A percentile compares a stretch with the other conserved stretches of the same genome.
Conservation (phyloP, 2,113 vertebrate species). For the Pollimyrus isidori region DNA sequence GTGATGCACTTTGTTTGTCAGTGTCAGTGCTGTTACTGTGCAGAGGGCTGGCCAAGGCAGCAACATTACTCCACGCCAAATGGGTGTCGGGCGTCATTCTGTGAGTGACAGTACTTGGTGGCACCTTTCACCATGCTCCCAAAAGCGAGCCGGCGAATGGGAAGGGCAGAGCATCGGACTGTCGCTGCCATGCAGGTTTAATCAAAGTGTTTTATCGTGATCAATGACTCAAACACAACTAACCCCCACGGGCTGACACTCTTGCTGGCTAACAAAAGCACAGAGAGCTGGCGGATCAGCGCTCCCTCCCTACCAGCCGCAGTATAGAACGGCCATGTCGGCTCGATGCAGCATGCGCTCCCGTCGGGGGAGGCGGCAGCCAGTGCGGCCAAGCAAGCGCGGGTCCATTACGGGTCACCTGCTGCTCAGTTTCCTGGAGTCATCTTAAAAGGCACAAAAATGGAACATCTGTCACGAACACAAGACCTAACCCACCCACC, state of each 20-base stretch:
- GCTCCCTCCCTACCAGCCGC: not conserved
- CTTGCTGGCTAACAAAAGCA: not conserved
- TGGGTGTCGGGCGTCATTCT: not conserved
- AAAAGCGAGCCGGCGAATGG: not conserved
- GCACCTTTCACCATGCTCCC: not conserved
- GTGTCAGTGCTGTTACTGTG: not conserved
- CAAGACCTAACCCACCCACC: not conserved
- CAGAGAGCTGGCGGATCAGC: not conserved
- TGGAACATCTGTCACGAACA: not conserved
- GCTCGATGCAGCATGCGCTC: not conserved
- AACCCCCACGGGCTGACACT: not conserved
- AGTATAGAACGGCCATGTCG: not conserved
- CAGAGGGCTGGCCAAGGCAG: not conserved
- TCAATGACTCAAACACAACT: constrained; percentile 3
- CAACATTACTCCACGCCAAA: not conserved
- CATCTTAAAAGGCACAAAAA: not conserved
- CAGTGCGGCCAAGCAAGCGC: not conserved
- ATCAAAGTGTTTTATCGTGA: constrained; percentile 16
- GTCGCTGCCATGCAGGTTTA: constrained; percentile 1
- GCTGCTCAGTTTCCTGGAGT: not conserved
- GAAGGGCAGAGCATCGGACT: not conserved
- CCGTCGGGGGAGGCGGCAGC: not conserved
- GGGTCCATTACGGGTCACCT: not conserved
- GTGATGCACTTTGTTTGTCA: too few species aligned
- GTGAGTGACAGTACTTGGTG: not conserved